Evolutionary conservation across 2,888 invertebrate species (phyloP).

Genomic region (Nudaria mundana): DNA sequence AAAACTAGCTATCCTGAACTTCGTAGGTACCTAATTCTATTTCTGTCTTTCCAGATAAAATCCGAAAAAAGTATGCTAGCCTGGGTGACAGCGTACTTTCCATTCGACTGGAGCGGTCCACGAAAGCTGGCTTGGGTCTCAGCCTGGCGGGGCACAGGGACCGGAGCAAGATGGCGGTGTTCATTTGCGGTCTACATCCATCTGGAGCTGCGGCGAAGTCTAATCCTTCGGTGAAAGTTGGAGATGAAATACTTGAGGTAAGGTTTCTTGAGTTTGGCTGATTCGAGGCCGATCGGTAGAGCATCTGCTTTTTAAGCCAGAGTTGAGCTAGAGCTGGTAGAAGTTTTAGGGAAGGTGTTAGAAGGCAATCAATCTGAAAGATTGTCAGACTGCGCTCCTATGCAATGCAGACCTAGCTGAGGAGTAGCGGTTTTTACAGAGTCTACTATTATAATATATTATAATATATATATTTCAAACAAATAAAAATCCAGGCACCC

Average conservation of each 20-base stretch:
- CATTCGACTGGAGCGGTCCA: constrained; percentile 88
- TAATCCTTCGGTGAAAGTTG: constrained; percentile 89
- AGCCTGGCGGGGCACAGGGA: constrained; percentile 97
- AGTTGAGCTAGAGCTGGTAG: background rate
- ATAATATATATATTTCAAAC: too few species aligned
- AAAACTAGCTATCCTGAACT: too few species aligned
- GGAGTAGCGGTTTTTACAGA: too few species aligned
- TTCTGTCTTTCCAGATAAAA: constrained; percentile 86
- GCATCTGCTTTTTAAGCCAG: background rate
- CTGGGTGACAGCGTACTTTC: constrained; percentile 86
- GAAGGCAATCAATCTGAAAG: too few species aligned
- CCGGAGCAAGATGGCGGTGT: constrained; percentile 96
- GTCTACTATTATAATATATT: too few species aligned
- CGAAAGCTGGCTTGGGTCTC: constrained; percentile 91
- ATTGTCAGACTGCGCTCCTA: too few species aligned
- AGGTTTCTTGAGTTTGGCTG: constrained; percentile 5
- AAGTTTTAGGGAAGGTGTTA: too few species aligned
- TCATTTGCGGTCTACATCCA: constrained; percentile 97
- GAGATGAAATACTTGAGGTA: constrained; percentile 90
- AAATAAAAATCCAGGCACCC: too few species aligned
- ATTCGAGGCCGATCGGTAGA: too few species aligned
- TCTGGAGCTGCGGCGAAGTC: constrained; percentile 89
- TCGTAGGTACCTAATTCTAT: background rate
- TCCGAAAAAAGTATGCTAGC: constrained; percentile 94
- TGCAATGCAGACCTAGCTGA: too few species aligned